These are phyloP conservation scores for Thera obeliscata DNA, from an alignment of 2,888 invertebrate genomes.

Conservation along the genomic window DNA sequence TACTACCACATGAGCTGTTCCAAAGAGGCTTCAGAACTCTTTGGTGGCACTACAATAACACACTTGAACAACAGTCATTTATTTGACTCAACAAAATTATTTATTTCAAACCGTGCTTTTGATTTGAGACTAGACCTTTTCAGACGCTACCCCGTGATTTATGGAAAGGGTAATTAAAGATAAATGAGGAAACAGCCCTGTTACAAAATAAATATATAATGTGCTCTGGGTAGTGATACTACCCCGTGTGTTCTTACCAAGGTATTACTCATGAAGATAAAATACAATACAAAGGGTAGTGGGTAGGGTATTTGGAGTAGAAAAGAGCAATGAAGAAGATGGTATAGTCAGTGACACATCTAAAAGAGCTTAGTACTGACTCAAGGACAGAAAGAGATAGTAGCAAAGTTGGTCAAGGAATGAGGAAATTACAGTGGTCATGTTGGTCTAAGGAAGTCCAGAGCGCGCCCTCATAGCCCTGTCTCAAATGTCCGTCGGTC, in stretches of 20 bases:
- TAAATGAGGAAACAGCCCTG: neutral
- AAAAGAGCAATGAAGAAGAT: too few relatives aligned
- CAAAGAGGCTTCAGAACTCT: too few relatives aligned
- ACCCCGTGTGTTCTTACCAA: too few relatives aligned
- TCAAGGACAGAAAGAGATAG: too few relatives aligned
- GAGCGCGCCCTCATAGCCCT: constrained; percentile 48
- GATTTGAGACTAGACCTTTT: too few relatives aligned
- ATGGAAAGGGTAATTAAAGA: neutral
- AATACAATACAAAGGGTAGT: too few relatives aligned
- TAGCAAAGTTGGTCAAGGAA: neutral
- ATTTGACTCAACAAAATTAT: neutral
- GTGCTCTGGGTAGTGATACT: too few relatives aligned
- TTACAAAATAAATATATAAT: too few relatives aligned
- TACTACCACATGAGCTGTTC: neutral
- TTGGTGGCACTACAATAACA: neutral
- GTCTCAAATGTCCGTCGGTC: constrained; percentile 71
- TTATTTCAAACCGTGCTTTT: neutral
- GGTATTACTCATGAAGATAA: too few relatives aligned
- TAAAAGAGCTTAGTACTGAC: too few relatives aligned
- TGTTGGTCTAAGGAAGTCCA: constrained; percentile 44
- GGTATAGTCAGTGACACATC: too few relatives aligned
- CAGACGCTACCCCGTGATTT: neutral
- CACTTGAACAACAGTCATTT: neutral
- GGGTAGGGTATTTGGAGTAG: too few relatives aligned
- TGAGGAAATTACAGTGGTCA: neutral